These are phyloP conservation scores for Semnornis frantzii DNA, from an alignment of 2,113 vertebrate species.

Conservation along the genomic window DNA sequence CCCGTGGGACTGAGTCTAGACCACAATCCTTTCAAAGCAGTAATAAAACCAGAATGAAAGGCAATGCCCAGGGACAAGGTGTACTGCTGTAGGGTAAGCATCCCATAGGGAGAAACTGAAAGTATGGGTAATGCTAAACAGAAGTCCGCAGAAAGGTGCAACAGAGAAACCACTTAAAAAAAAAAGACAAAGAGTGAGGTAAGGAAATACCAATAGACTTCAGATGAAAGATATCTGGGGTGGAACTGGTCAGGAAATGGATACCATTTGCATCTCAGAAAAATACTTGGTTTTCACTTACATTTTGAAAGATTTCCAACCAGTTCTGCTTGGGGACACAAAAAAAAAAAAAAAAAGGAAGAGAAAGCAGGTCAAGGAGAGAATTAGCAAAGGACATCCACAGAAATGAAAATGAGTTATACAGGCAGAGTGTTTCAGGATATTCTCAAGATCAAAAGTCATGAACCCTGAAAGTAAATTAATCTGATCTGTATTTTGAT, in stretches of 20 bases:
- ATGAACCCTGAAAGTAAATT: neutral
- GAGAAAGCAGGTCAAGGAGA: slow-evolving; percentile 53
- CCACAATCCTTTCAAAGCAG: neutral
- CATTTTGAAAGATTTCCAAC: slow-evolving; percentile 73
- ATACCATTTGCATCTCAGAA: slow-evolving; percentile 30
- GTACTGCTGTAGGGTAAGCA: neutral
- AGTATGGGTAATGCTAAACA: neutral
- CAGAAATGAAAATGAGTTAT: slow-evolving; percentile 20
- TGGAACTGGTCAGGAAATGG: slow-evolving; percentile 53
- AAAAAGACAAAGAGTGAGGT: neutral
- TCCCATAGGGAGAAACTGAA: neutral
- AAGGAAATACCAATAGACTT: slow-evolving; percentile 4
- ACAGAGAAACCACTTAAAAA: neutral
- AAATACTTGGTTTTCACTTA: slow-evolving; percentile 54
- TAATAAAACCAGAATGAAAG: neutral
- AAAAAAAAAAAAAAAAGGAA: slow-evolving; percentile 51
- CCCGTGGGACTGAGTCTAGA: neutral
- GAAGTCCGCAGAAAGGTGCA: neutral
- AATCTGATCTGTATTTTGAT: neutral
- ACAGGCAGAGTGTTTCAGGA: neutral
- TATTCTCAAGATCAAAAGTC: neutral
- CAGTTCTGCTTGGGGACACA: slow-evolving; percentile 66
- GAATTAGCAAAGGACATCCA: slow-evolving; percentile 6
- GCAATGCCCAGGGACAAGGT: neutral
- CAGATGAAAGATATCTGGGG: neutral